phyloP scores from a whole-genome alignment of 1,140 invertebrate species.

The Ceratitis capitata region DNA sequence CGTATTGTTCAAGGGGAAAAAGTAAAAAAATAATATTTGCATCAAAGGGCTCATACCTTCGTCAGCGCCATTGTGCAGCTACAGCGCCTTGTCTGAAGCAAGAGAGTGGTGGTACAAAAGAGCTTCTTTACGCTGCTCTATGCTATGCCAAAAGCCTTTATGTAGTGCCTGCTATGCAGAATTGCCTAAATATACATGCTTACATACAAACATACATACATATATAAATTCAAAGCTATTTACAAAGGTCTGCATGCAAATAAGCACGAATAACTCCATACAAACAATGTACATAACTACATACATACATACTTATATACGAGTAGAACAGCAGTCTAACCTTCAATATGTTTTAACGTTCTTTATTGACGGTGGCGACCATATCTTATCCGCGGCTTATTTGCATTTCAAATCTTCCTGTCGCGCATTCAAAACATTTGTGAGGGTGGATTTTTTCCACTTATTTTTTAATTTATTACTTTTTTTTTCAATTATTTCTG shows the following conservation, averaged over 20 bases:
- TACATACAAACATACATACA: not conserved
- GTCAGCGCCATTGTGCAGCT: not conserved
- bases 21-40: not conserved
- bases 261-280: not conserved
- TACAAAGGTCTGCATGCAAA: not conserved
- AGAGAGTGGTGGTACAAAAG: not conserved
- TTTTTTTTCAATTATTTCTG: not conserved
- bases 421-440: conserved; percentile 8
- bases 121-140: not conserved
- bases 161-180: not conserved
- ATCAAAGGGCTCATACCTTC: not conserved
- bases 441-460: not conserved
- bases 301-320: not conserved
- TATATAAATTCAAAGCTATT: not conserved
- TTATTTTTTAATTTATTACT: not conserved
- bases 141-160: not conserved
- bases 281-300: not conserved
- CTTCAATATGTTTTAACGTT: not conserved
- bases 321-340: not conserved
- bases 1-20: too few relatives aligned
- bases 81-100: not conserved
- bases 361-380: not conserved
- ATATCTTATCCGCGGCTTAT: conserved; percentile 5
- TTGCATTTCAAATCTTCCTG: conserved; percentile 38
- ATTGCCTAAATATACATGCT: not conserved